Percentiles rank a stretch among this genome's conserved stretches.
These are phyloP conservation scores for Diarsia dahlii DNA, from an alignment of 2,888 invertebrate species.

Conservation along the genomic window DNA sequence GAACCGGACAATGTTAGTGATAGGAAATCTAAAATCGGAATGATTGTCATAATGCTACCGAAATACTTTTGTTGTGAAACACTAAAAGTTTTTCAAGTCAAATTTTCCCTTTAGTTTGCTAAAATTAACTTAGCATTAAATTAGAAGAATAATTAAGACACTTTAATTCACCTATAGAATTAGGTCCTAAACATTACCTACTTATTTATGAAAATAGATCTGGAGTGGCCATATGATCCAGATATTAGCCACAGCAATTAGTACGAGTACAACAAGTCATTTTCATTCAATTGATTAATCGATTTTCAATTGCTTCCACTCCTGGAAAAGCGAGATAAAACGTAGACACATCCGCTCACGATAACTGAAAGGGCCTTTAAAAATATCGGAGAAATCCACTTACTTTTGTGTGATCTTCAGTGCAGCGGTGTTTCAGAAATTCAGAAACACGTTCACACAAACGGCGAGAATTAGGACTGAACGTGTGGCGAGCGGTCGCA, in stretches of 20 bases:
- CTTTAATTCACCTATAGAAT: background rate
- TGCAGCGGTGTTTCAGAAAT: constrained; percentile 22
- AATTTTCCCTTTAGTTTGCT: background rate
- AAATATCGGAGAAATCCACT: constrained; percentile 29
- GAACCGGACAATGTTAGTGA: background rate
- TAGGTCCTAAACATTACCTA: background rate
- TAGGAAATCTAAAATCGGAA: background rate
- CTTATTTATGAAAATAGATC: background rate
- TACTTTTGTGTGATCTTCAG: constrained; percentile 60
- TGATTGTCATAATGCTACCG: background rate
- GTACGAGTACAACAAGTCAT: background rate
- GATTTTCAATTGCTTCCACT: constrained; percentile 11
- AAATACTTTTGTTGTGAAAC: background rate
- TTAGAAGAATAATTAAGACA: background rate
- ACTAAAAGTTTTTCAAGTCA: background rate
- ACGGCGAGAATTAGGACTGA: constrained; percentile 65
- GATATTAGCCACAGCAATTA: background rate
- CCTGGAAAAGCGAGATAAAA: background rate
- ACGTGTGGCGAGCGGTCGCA: constrained; percentile 52
- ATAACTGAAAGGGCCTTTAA: background rate
- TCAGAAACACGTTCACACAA: constrained; percentile 66
- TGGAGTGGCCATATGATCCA: background rate
- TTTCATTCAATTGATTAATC: constrained; percentile 9
- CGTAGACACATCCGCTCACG: background rate
- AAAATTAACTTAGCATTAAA: background rate